These are phyloP conservation scores for Idris sp. DNA, from an alignment of 1,140 invertebrate species.

Conservation along the genomic window DNA sequence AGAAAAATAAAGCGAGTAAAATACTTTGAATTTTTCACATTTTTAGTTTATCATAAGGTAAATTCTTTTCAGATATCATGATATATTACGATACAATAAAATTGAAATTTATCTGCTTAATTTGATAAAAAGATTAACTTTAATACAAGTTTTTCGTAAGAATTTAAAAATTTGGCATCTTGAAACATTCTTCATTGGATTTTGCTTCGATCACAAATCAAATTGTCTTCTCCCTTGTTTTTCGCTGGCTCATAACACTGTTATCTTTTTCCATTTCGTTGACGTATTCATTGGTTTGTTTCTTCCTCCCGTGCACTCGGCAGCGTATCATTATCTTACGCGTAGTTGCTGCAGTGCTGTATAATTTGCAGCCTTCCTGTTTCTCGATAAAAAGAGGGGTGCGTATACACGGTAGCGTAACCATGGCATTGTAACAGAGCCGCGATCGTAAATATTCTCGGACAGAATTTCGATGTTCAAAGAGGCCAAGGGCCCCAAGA, in stretches of 20 bases:
- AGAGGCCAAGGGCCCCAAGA: conserved; percentile 55
- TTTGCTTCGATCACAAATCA: conserved; percentile 23
- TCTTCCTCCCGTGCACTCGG: conserved; percentile 31
- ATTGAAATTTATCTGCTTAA: too few relatives aligned
- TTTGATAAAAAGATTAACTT: too few relatives aligned
- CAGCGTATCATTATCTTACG: conserved; percentile 61
- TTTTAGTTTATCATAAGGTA: too few relatives aligned
- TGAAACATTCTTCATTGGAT: conserved; percentile 6
- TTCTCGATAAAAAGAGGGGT: conserved; percentile 61
- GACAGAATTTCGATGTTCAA: conserved; percentile 45
- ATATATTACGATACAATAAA: too few relatives aligned
- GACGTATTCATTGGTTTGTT: conserved; percentile 53
- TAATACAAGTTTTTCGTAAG: too few relatives aligned
- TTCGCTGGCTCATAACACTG: conserved; percentile 35
- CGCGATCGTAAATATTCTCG: conserved; percentile 42
- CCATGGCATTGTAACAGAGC: conserved; percentile 44
- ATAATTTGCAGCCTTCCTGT: conserved; percentile 58
- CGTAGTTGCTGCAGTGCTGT: conserved; percentile 56
- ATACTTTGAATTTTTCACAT: too few relatives aligned
- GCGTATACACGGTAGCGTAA: conserved; percentile 46
- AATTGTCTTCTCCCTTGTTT: conserved; percentile 23
- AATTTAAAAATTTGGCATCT: too few relatives aligned
- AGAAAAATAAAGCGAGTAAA: too few relatives aligned
- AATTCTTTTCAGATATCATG: too few relatives aligned
- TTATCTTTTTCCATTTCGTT: conserved; percentile 51